phyloP scores from a whole-genome alignment of 2,113 vertebrate species.

The Mobula birostris region DNA sequence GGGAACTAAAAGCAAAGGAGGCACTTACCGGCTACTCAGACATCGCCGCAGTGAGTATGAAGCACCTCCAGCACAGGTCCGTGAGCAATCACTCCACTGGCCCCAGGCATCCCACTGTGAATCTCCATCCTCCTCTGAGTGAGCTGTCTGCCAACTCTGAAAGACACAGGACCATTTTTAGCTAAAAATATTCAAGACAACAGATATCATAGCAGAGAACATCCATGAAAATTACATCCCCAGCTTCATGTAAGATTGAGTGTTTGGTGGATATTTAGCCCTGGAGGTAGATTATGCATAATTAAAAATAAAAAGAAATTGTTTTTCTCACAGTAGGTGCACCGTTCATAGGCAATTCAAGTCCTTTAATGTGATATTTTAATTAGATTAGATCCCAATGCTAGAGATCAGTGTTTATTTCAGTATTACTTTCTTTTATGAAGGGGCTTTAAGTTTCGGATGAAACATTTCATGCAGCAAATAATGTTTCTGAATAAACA shows the following conservation, averaged over 20 bases:
- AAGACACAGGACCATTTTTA: slow-evolving; percentile 34
- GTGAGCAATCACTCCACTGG: slow-evolving; percentile 88
- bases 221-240: background rate
- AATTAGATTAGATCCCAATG: background rate
- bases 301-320: slow-evolving; percentile 25
- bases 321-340: slow-evolving; percentile 15
- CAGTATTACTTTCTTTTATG: background rate
- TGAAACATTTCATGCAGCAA: background rate
- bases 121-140: slow-evolving; percentile 84
- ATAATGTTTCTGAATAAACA: slow-evolving; percentile 1
- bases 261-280: background rate
- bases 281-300: background rate
- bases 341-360: background rate
- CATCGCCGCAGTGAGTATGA: slow-evolving; percentile 89
- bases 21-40: slow-evolving; percentile 81
- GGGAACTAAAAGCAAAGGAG: background rate
- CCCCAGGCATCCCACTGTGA: slow-evolving; percentile 93
- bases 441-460: background rate
- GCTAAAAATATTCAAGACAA: background rate
- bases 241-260: background rate
- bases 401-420: background rate
- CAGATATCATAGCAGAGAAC: background rate
- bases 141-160: slow-evolving; percentile 80
- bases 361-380: slow-evolving; percentile 10
- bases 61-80: slow-evolving; percentile 87